Percentiles rank a stretch among this genome's conserved stretches.
Conservation (phyloP, 2,888 invertebrate species). For the Empis stercorea region DNA sequence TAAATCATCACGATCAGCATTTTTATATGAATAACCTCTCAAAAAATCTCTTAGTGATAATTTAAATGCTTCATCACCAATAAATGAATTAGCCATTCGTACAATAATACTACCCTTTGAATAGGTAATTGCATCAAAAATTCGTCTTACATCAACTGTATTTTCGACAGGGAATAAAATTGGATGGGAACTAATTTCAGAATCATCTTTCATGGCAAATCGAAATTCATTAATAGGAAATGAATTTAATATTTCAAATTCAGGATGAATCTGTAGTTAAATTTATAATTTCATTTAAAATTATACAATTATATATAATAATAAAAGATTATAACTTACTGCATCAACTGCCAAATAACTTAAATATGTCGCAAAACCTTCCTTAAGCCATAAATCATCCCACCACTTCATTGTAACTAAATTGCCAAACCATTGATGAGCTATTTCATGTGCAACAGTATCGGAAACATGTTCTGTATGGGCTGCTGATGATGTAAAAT, state of each 20-base stretch:
- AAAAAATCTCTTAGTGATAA: slow-evolving; percentile 41
- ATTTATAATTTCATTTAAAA: background rate
- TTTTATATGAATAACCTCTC: slow-evolving; percentile 40
- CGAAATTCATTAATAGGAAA: slow-evolving; percentile 42
- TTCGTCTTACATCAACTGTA: slow-evolving; percentile 48
- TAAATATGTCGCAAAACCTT: slow-evolving; percentile 42
- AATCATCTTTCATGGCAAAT: slow-evolving; percentile 46
- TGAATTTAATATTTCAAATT: slow-evolving; percentile 45
- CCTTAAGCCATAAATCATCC: slow-evolving; percentile 56
- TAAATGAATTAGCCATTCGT: slow-evolving; percentile 56
- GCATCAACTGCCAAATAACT: slow-evolving; percentile 34
- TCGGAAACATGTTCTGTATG: slow-evolving; percentile 51
- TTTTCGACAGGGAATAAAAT: slow-evolving; percentile 49
- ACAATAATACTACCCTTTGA: slow-evolving; percentile 58
- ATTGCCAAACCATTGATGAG: slow-evolving; percentile 76
- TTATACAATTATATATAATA: background rate
- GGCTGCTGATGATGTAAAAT: slow-evolving; percentile 37
- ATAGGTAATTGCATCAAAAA: slow-evolving; percentile 62
- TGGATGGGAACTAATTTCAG: slow-evolving; percentile 48
- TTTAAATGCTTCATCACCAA: slow-evolving; percentile 48
- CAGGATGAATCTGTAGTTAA: slow-evolving; percentile 40
- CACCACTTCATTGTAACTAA: slow-evolving; percentile 64
- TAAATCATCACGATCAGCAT: slow-evolving; percentile 51
- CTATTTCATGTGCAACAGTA: slow-evolving; percentile 61
- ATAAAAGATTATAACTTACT: slow-evolving; percentile 9